Conservation (phyloP, 2,888 invertebrate species). For the Trichogramma dendrolimi region DNA sequence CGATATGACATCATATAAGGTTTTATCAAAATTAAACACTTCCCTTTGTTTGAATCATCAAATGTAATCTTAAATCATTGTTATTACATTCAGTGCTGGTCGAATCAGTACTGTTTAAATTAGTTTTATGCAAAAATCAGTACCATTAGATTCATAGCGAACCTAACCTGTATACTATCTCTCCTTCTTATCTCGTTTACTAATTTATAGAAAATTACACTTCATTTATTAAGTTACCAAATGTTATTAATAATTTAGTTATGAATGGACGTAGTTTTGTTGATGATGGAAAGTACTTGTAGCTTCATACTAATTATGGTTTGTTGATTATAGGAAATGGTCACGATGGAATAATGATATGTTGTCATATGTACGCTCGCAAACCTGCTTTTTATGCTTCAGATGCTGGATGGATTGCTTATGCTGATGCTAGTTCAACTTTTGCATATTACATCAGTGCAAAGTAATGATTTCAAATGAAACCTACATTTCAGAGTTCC, state of each 20-base stretch:
- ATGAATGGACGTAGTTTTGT: slow-evolving; percentile 64
- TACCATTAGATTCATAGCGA: slow-evolving; percentile 85
- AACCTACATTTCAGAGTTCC: slow-evolving; percentile 61
- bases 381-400: slow-evolving; percentile 78
- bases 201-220: slow-evolving; percentile 69
- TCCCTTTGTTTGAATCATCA: too few relatives aligned
- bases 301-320: slow-evolving; percentile 78
- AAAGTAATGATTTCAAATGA: background rate
- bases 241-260: slow-evolving; percentile 53
- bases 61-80: slow-evolving; percentile 22
- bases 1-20: too few relatives aligned
- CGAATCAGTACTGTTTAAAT: slow-evolving; percentile 82
- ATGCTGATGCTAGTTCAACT: slow-evolving; percentile 66
- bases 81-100: slow-evolving; percentile 77
- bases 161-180: too few relatives aligned
- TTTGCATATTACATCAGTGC: slow-evolving; percentile 8
- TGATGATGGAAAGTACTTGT: slow-evolving; percentile 87
- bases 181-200: slow-evolving; percentile 82
- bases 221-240: slow-evolving; percentile 58
- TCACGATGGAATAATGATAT: slow-evolving; percentile 86
- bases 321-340: slow-evolving; percentile 93
- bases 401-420: slow-evolving; percentile 82
- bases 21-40: too few relatives aligned
- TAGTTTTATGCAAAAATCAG: slow-evolving; percentile 77
- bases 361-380: slow-evolving; percentile 80